Conservation (phyloP, 2,797 vertebrate genomes). For the Agapornis canus region DNA sequence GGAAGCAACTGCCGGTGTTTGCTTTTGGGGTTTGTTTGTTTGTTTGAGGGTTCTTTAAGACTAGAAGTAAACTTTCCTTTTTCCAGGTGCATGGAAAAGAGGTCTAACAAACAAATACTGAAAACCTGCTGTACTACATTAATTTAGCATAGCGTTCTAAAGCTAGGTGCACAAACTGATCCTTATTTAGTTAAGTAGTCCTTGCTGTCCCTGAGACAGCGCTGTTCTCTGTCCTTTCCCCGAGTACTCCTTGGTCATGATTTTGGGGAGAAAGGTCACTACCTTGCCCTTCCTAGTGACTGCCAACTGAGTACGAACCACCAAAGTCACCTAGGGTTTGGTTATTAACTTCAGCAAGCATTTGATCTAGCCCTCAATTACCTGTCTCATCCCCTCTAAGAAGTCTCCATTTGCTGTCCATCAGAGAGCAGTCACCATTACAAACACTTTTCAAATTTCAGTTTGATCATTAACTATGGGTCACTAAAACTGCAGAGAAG, state of each 20-base stretch:
- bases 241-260: not conserved
- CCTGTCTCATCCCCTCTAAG: not conserved
- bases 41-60: not conserved
- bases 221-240: not conserved
- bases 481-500: not conserved
- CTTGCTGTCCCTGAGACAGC: not conserved
- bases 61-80: slow-evolving; percentile 25
- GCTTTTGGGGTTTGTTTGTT: slow-evolving; percentile 4
- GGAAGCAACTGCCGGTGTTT: not conserved
- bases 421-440: not conserved
- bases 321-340: not conserved
- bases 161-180: not conserved
- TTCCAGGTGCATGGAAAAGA: not conserved
- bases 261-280: not conserved
- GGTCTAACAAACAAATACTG: not conserved
- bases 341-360: not conserved
- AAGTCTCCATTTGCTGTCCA: not conserved
- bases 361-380: not conserved
- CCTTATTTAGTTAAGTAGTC: not conserved
- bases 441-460: not conserved
- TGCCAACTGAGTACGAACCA: not conserved
- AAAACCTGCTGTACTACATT: not conserved
- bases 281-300: not conserved
- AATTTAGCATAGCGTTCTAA: not conserved
- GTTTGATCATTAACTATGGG: not conserved